Evolutionary conservation across 2,888 invertebrate genomes (phyloP), one percentile per base, ranked within the genome.

Genomic region (Drosophila maculinotata): DNA sequence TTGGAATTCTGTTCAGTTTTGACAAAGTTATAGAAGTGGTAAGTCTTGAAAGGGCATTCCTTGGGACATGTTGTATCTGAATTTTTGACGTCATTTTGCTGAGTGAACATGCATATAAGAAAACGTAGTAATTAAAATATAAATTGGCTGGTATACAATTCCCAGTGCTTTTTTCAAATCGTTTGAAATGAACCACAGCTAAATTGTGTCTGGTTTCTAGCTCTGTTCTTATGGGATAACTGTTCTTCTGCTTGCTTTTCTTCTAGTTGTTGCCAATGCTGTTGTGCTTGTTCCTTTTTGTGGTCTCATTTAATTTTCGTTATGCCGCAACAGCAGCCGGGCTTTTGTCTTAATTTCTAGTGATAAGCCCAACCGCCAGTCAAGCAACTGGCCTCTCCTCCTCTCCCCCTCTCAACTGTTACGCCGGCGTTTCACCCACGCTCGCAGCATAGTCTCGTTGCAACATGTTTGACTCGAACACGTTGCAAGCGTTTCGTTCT

Each of bases 291-390:
- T 44, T 56, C 48, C 38, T 36, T 72, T 76, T 66, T 67, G 57
- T 57, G 72, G 72, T 77, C 74, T 77, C 78, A 67, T 76, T 85
- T 58, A 75, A 70, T 70, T 86, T 79, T 54, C 58, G 71, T 75
- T 79, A 62, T 38, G 56, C 62, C 41, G 26, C 39, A 62, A 28
- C 10, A 51, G 38, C 44, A 51, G 63, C 57, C 28, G 25, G 42
- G 49, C 58, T 62, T 70, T 70, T 87, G 82, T 85, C 82, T 80
- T 82, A 85, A 87, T 85, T 85, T 85, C 54, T 44, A 66, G 79
- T 87, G 80, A 80, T 80, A 87, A 87, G 82, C 71, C 63, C 56
- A n/a, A n/a, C n/a, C n/a, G n/a, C n/a, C n/a, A n/a, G n/a, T n/a
- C n/a, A 54, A 56, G 42, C 57, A 51, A 25, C 38, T 57, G 36